A percentile compares a stretch with the other conserved stretches of the same genome.
Conservation (phyloP, 2,888 invertebrate genomes). For the Cantharis flavilabris region DNA sequence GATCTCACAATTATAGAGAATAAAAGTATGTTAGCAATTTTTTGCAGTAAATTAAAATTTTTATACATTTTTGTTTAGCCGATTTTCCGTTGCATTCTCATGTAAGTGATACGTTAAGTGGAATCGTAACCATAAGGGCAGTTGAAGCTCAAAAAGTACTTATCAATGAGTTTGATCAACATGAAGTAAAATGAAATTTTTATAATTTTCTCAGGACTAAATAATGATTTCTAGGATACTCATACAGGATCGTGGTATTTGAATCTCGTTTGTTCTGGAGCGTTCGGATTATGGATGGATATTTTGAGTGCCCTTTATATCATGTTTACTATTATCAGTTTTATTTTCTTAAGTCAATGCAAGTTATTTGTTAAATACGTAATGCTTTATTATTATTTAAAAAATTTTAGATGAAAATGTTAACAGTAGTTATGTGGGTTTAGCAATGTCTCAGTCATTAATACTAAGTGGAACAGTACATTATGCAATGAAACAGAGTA, state of each 20-base stretch:
- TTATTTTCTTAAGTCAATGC: constrained; percentile 61
- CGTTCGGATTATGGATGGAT: constrained; percentile 70
- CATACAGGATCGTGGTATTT: constrained; percentile 70
- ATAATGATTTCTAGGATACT: constrained; percentile 52
- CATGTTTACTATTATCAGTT: constrained; percentile 64
- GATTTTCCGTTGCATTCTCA: constrained; percentile 90
- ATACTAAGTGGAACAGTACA: constrained; percentile 78
- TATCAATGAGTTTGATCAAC: constrained; percentile 68
- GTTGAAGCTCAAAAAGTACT: constrained; percentile 72
- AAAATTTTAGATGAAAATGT: constrained; percentile 30
- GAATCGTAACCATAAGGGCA: constrained; percentile 85
- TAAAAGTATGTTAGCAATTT: constrained; percentile 50
- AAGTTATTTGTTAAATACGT: constrained; percentile 14
- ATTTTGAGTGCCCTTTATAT: constrained; percentile 66
- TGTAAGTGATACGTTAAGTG: constrained; percentile 79
- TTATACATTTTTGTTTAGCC: constrained; percentile 60
- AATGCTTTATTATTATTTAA: background rate
- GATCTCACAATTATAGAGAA: constrained; percentile 68
- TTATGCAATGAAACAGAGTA: constrained; percentile 75
- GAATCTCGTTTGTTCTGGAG: constrained; percentile 63
- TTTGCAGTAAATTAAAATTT: background rate
- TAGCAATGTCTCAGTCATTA: constrained; percentile 70
- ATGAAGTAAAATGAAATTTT: constrained; percentile 57
- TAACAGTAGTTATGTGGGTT: constrained; percentile 66
- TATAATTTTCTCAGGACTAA: background rate